Percentiles rank a stretch among this genome's conserved stretches.
These are phyloP conservation scores for Sesamia inferens DNA, from an alignment of 2,888 invertebrate species.

Conservation along the genomic window DNA sequence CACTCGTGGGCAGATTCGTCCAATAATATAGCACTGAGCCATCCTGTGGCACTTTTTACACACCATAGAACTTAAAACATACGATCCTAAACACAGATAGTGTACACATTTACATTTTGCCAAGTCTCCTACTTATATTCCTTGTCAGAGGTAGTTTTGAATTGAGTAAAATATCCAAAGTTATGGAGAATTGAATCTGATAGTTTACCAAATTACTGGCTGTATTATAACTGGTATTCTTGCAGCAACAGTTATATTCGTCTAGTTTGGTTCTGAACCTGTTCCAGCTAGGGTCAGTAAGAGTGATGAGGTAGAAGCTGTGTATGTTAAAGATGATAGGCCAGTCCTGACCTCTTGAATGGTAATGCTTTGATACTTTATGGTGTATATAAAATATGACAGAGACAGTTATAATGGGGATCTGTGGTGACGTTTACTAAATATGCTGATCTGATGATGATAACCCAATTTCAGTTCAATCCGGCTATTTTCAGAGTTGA, in stretches of 20 bases:
- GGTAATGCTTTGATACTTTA: slow-evolving; percentile 38
- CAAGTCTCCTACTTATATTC: slow-evolving; percentile 8
- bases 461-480: slow-evolving; percentile 10
- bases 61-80: slow-evolving; percentile 32
- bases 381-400: slow-evolving; percentile 35
- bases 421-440: slow-evolving; percentile 13
- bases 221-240: slow-evolving; percentile 23
- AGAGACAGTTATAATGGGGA: slow-evolving; percentile 23
- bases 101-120: slow-evolving; percentile 39
- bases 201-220: slow-evolving; percentile 44
- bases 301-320: slow-evolving; percentile 30
- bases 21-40: slow-evolving; percentile 40
- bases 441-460: slow-evolving; percentile 19
- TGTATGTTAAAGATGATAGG: not conserved
- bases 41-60: slow-evolving; percentile 26
- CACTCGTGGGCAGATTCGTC: slow-evolving; percentile 46
- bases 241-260: slow-evolving; percentile 25
- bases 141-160: slow-evolving; percentile 16
- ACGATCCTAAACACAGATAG: slow-evolving; percentile 47
- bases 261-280: slow-evolving; percentile 43
- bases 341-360: slow-evolving; percentile 38
- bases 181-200: slow-evolving; percentile 23
- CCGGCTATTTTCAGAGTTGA: slow-evolving; percentile 6
- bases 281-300: slow-evolving; percentile 32
- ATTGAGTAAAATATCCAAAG: slow-evolving; percentile 22